Base-by-base conservation (phyloP, 2,797 vertebrate genomes). In the Austrolebias charrua region DNA sequence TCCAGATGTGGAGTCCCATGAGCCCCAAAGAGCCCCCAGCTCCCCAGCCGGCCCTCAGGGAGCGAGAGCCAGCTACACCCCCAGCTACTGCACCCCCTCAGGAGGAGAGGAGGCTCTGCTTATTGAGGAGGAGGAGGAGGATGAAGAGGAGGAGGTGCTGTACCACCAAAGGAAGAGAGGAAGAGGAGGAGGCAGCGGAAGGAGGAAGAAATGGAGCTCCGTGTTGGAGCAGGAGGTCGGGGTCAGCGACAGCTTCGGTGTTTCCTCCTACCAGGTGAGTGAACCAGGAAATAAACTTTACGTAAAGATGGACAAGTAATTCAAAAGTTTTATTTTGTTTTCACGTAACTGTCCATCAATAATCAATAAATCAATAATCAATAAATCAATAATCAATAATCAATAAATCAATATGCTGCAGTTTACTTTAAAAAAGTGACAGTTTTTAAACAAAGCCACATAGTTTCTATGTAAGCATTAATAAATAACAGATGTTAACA, bases 21-120 rank as follows among this genome's bases (percentile, higher is more conserved):
- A 91, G 11, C 57, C 75, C 16, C 86, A 81, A 31, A 65, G 60
- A 0, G 73, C 20, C 45, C 53, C 4, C 89, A 77, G 0, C 80
- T 84, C 6, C 82, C 87, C 35, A 89, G 78, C 72, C 87, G 86
- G 0, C 87, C 86, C 0, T 75, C 91, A 0, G 83, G 85, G 67
- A 95, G 93, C 0, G 96, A 96, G 86, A 95, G 94, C 84, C 96
- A 97, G 93, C 81, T 93, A 94, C 75, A 95, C 95, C 1, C 94
- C 95, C 8, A 94, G 93, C 90, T 95, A 96, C 82, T 95, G 94
- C 89, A 87, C 88, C 28, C 90, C 91, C 24, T 96, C 95, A 1
- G 94, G 95, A 48, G 93, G 93, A 8, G 91, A 94, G 14, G 94
- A 95, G 19, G 87, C 88, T 0, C 83, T 92, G 73, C 82, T 92